Percentiles rank a stretch among this genome's conserved stretches.
These are phyloP conservation scores for Tapirus terrestris DNA, from an alignment of 2,113 vertebrate genomes.

Conservation along the genomic window DNA sequence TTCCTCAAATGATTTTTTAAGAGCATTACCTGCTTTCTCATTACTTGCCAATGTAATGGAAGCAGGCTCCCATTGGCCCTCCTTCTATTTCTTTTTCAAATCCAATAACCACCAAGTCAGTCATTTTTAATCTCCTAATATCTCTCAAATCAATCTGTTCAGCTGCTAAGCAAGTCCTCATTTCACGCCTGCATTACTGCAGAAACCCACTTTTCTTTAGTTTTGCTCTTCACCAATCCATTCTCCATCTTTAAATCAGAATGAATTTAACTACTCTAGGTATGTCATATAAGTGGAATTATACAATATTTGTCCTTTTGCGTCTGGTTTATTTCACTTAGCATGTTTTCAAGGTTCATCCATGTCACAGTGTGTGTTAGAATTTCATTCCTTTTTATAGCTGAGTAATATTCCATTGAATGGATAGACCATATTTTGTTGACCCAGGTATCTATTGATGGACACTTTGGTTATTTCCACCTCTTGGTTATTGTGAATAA, in stretches of 20 bases:
- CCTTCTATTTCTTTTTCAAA: background rate
- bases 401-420: background rate
- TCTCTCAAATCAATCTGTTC: background rate
- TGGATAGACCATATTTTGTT: background rate
- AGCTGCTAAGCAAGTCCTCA: background rate
- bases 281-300: background rate
- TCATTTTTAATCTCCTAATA: background rate
- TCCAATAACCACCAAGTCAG: background rate
- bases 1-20: background rate
- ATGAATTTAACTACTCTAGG: background rate
- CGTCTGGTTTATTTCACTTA: background rate
- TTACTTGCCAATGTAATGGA: background rate
- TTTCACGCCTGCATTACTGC: background rate
- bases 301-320: background rate
- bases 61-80: background rate
- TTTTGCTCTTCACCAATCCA: background rate
- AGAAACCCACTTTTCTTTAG: background rate
- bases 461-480: background rate
- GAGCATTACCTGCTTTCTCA: background rate
- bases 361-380: background rate
- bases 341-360: background rate
- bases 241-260: background rate
- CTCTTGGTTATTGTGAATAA: background rate
- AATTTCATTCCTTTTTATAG: background rate
- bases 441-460: background rate